Evolutionary conservation across 2,888 invertebrate genomes (phyloP), one percentile per base, ranked within the genome.

Genomic region (Rhamnusium bicolor): DNA sequence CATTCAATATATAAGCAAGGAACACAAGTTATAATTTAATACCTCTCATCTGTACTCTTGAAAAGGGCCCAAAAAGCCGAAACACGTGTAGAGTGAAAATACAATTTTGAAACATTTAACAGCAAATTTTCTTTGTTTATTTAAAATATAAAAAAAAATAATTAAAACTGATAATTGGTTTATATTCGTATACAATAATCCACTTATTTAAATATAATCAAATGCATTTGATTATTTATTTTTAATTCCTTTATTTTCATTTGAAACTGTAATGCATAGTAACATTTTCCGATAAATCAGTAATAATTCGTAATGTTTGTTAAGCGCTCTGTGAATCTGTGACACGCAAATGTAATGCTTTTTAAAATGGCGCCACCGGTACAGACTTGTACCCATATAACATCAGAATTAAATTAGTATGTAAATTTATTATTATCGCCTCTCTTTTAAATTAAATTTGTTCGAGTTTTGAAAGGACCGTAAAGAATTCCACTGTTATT

Each of bases 301-400:
- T 54, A 65, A 40, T 49, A 40, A 65, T 29, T 65, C 32, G 51
- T 65, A 53, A 65, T 65, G 53, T 65, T 65, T 51, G 65, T 27
- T 27, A 58, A 58, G 58, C 53, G 49, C 47, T 54, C 19, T 53
- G 65, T 7, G 54, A 67, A 40, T 24, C 21, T 46, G 14, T 18
- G 56, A 40, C 67, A 67, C 67, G 67, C 67, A 56, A 66, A 46
- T 32, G 40, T 18, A 47, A 56, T 46, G 14, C 56, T 46, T 56
- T 67, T 67, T 67, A 67, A 67, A 46, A 67, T 46, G 56, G 46
- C 67, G 56, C 46, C 24, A 46, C 70, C 24, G 70, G 70, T 71
- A 71, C 70, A 10, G 70, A 47, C 65, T 71, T 65, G 70, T 51
- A 71, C 70, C 70, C 65, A 71, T 63, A 67, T 56, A 67, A 56